Evolutionary conservation across 2,113 vertebrate species (phyloP).

Genomic region (Scomber japonicus): DNA sequence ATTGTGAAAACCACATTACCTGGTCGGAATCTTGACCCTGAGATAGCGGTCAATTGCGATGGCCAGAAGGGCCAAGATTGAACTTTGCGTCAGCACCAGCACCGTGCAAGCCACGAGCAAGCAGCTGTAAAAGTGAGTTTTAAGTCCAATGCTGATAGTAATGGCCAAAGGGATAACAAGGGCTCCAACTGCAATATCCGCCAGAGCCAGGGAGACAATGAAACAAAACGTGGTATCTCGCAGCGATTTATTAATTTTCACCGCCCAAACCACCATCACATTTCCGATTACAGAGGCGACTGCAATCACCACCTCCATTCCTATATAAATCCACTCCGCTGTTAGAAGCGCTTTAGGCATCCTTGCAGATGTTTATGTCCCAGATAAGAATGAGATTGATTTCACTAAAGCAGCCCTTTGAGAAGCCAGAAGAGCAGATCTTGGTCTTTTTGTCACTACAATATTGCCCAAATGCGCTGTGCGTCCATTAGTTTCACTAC

Average conservation of each 20-base stretch:
- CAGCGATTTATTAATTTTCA: slow-evolving; percentile 94
- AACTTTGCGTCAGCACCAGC: slow-evolving; percentile 98
- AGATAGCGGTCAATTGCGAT: slow-evolving; percentile 97
- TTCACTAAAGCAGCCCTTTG: background rate
- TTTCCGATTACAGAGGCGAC: slow-evolving; percentile 94
- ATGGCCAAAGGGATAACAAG: slow-evolving; percentile 97
- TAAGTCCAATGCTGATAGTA: slow-evolving; percentile 93
- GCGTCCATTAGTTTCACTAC: slow-evolving; percentile 25
- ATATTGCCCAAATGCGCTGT: slow-evolving; percentile 30
- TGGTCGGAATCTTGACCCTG: slow-evolving; percentile 96
- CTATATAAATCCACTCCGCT: slow-evolving; percentile 91
- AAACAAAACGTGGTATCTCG: slow-evolving; percentile 97
- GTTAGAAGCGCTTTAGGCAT: slow-evolving; percentile 87
- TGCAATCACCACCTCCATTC: slow-evolving; percentile 94
- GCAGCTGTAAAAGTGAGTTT: slow-evolving; percentile 96
- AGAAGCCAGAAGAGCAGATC: slow-evolving; percentile 8
- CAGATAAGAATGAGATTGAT: slow-evolving; percentile 22
- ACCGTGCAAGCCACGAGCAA: slow-evolving; percentile 95
- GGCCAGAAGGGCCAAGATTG: slow-evolving; percentile 95
- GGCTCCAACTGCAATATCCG: slow-evolving; percentile 96
- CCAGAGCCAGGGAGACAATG: slow-evolving; percentile 95
- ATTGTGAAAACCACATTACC: slow-evolving; percentile 82
- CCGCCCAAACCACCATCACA: slow-evolving; percentile 98
- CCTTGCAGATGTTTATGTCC: slow-evolving; percentile 40
- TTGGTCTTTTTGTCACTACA: background rate